Percentiles rank a stretch among this genome's conserved stretches.
phyloP scores from a whole-genome alignment of 2,888 invertebrate species.

The Andricus quercusramuli region DNA sequence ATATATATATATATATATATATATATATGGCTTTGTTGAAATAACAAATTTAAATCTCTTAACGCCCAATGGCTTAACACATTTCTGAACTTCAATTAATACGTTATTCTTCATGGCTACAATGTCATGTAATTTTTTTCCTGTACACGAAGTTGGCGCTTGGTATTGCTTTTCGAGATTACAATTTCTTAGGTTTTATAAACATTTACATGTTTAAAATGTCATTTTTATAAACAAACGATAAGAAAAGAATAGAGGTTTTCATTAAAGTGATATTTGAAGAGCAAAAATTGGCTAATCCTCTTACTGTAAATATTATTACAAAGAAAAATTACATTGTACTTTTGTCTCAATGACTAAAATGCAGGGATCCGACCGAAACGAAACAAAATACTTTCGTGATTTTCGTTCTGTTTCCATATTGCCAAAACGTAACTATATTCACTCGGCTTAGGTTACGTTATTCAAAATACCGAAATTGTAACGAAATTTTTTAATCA shows the following conservation, averaged over 20 bases:
- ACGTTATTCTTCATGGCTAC: neutral
- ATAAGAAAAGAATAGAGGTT: neutral
- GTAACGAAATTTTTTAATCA: no score
- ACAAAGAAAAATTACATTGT: neutral
- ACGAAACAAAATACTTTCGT: no score
- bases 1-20: no score
- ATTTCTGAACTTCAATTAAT: neutral
- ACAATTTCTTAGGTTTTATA: no score
- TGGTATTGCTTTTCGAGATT: neutral
- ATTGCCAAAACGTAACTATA: no score
- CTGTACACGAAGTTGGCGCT: neutral
- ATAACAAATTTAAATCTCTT: no score
- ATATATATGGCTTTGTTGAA: no score
- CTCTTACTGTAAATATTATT: conserved; percentile 13
- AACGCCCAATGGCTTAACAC: neutral
- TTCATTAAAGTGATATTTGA: neutral
- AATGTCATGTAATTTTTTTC: neutral
- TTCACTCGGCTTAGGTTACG: no score
- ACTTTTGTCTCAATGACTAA: neutral
- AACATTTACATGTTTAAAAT: no score
- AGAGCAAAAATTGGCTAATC: neutral
- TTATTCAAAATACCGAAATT: no score
- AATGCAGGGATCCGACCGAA: no score
- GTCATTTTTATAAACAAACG: neutral
- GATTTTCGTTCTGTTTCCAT: no score